A percentile compares a stretch with the other conserved stretches of the same genome.
These are phyloP conservation scores for Odontothrips loti DNA, from an alignment of 2,888 invertebrate genomes.

Conservation along the genomic window DNA sequence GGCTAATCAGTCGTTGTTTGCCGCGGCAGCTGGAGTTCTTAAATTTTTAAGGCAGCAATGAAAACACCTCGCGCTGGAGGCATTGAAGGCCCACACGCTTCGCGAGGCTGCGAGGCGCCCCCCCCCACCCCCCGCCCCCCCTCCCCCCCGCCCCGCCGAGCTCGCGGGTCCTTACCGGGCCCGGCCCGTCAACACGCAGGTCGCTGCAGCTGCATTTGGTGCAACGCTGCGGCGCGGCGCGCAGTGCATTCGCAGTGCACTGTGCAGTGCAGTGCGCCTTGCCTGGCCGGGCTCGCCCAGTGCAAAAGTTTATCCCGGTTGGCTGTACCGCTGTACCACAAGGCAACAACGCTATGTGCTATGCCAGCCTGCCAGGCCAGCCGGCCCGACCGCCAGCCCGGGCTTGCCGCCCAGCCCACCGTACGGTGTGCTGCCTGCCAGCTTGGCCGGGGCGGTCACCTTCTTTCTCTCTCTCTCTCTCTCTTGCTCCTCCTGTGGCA, in stretches of 20 bases:
- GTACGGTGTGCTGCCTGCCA: slow-evolving; percentile 18
- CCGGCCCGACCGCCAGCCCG: background rate
- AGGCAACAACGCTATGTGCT: slow-evolving; percentile 8
- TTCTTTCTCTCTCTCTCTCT: background rate
- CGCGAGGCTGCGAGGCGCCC: too few relatives aligned
- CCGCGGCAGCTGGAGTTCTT: too few relatives aligned
- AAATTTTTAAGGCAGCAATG: too few relatives aligned
- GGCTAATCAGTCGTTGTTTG: too few relatives aligned
- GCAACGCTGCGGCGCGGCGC: too few relatives aligned
- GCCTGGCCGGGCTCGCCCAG: background rate
- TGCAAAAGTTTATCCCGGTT: background rate
- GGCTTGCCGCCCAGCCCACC: background rate
- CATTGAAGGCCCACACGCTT: too few relatives aligned
- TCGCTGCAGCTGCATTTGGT: too few relatives aligned
- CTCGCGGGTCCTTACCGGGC: too few relatives aligned
- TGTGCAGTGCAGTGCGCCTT: background rate
- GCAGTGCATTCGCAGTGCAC: background rate
- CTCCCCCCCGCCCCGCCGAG: too few relatives aligned
- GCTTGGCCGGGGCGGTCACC: background rate
- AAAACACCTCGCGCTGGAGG: too few relatives aligned
- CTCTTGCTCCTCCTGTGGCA: background rate
- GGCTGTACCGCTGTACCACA: slow-evolving; percentile 11
- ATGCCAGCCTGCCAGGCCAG: background rate
- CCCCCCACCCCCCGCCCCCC: too few relatives aligned
- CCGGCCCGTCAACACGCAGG: too few relatives aligned